phyloP scores from a whole-genome alignment of 35 echinoderm and acorn worm genomes.

The Apostichopus californicus region DNA sequence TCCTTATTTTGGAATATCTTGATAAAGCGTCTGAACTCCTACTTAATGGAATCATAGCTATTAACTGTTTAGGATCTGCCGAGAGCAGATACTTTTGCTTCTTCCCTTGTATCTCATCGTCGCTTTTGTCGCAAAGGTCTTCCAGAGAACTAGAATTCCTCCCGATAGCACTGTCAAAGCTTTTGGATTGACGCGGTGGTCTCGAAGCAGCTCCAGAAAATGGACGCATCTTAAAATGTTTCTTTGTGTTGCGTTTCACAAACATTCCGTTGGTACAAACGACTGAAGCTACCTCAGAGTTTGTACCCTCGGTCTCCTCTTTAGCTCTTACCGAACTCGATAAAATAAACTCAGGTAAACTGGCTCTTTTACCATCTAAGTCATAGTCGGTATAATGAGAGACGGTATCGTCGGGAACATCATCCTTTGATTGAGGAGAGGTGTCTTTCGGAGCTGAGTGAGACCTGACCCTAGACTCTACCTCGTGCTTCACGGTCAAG shows the following conservation, averaged over 20 bases:
- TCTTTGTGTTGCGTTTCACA: too few relatives aligned
- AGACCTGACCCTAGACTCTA: conserved; percentile 5
- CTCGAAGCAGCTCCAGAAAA: conserved; percentile 3
- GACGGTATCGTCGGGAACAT: neutral
- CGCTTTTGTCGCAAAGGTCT: conserved; percentile 37
- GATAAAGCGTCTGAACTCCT: too few relatives aligned
- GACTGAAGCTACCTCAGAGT: neutral
- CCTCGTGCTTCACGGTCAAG: conserved; percentile 12
- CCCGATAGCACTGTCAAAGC: conserved; percentile 52
- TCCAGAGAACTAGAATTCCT: conserved; percentile 36
- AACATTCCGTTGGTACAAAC: conserved; percentile 25
- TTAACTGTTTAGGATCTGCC: too few relatives aligned
- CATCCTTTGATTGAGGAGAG: neutral
- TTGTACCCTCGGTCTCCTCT: conserved; percentile 4
- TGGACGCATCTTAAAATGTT: conserved; percentile 27
- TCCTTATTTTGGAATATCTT: too few relatives aligned
- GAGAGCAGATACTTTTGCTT: too few relatives aligned
- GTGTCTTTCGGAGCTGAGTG: conserved; percentile 37
- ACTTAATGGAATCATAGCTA: too few relatives aligned
- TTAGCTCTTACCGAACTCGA: conserved; percentile 17
- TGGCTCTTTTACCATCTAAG: conserved; percentile 21
- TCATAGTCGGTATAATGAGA: neutral
- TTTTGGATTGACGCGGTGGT: conserved; percentile 34
- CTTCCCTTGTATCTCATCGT: conserved; percentile 3
- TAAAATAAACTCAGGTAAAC: conserved; percentile 34